Conservation (phyloP, 2,888 invertebrate species). For the Volucella bombylans region DNA sequence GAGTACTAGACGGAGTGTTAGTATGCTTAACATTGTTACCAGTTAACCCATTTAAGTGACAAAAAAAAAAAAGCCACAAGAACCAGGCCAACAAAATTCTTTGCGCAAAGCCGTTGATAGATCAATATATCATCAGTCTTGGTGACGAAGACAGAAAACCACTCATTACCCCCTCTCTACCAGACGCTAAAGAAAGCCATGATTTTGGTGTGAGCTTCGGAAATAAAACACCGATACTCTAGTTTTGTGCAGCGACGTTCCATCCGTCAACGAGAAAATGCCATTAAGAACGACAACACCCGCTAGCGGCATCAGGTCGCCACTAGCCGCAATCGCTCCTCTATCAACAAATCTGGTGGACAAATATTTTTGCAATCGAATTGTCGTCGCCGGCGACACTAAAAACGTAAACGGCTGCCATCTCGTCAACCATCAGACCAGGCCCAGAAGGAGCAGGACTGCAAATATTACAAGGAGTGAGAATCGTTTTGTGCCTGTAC, state of each 20-base stretch:
- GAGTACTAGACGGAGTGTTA: constrained; percentile 45
- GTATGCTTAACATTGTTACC: constrained; percentile 63
- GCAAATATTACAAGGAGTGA: constrained; percentile 23
- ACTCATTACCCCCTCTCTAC: not conserved
- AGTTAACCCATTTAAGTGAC: constrained; percentile 69
- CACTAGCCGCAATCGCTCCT: constrained; percentile 24
- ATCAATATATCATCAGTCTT: constrained; percentile 52
- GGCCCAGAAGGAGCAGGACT: constrained; percentile 21
- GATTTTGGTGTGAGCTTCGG: constrained; percentile 49
- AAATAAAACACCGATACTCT: constrained; percentile 48
- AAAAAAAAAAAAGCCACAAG: constrained; percentile 19
- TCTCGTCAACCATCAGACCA: constrained; percentile 33
- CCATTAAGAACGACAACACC: constrained; percentile 27
- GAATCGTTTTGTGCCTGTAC: constrained; percentile 57
- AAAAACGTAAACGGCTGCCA: constrained; percentile 23
- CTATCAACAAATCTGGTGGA: constrained; percentile 53
- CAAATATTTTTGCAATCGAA: constrained; percentile 66
- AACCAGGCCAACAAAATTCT: constrained; percentile 27
- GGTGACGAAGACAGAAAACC: constrained; percentile 6
- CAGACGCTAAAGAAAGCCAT: constrained; percentile 57
- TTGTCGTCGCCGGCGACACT: constrained; percentile 39
- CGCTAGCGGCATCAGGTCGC: not conserved
- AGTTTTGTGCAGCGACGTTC: constrained; percentile 36
- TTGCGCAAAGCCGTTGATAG: not conserved
- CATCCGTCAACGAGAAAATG: constrained; percentile 64